phyloP scores from a whole-genome alignment of 2,888 invertebrate species.

The Phengaris alcon region DNA sequence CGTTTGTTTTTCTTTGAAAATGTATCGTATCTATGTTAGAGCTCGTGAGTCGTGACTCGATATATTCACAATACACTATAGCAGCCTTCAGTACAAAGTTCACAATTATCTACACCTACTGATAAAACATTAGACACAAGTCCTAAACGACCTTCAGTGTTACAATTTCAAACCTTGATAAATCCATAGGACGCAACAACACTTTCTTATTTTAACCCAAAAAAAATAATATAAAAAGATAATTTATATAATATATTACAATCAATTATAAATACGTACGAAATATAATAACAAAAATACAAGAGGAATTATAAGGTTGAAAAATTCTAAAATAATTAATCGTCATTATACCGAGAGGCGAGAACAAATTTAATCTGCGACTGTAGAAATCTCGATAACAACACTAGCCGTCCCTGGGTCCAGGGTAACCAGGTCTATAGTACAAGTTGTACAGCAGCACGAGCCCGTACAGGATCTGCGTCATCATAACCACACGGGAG shows the following conservation, averaged over 20 bases:
- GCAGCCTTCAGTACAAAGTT: too few species aligned
- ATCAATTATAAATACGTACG: constrained; percentile 8
- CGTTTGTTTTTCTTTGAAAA: too few species aligned
- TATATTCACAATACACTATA: too few species aligned
- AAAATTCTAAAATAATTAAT: not conserved
- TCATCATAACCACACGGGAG: not conserved
- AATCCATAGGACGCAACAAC: constrained; percentile 29
- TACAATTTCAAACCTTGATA: not conserved
- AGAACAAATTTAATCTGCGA: too few species aligned
- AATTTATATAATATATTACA: constrained; percentile 14
- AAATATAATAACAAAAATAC: constrained; percentile 10
- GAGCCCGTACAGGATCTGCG: not conserved
- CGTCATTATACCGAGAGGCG: too few species aligned
- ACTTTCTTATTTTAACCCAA: constrained; percentile 4
- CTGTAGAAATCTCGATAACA: too few species aligned
- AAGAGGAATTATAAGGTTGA: not conserved
- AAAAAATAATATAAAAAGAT: constrained; percentile 26
- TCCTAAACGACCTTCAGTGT: too few species aligned
- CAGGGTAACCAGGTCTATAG: too few species aligned
- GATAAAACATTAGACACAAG: too few species aligned
- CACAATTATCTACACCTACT: too few species aligned
- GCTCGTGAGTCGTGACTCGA: too few species aligned
- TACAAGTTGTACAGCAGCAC: not conserved
- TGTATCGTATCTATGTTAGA: too few species aligned
- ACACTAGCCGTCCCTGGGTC: not conserved